phyloP scores from a whole-genome alignment of 2,888 invertebrate species.

The Oxyteleia sp. region DNA sequence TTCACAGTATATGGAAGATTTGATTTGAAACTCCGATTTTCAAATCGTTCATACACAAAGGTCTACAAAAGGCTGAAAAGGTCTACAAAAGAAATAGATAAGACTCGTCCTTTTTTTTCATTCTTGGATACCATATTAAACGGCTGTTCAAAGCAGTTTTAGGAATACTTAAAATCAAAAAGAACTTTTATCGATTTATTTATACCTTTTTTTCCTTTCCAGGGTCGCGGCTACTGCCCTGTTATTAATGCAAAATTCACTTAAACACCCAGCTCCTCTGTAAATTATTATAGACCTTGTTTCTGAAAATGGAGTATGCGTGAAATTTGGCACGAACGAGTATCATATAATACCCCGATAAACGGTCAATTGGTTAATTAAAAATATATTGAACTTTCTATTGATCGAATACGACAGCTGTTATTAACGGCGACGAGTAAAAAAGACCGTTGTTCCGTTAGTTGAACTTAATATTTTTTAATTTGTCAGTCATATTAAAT shows the following conservation, averaged over 20 bases:
- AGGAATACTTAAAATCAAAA: too few relatives aligned
- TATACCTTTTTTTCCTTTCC: constrained; percentile 27
- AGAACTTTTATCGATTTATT: too few relatives aligned
- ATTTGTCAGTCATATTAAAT: too few relatives aligned
- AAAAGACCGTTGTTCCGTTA: background rate
- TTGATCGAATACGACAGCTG: constrained; percentile 35
- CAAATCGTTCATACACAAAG: too few relatives aligned
- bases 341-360: constrained; percentile 40
- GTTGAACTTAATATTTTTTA: background rate
- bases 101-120: too few relatives aligned
- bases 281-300: constrained; percentile 49
- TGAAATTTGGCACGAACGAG: constrained; percentile 58
- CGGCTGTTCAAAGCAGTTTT: too few relatives aligned
- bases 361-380: constrained; percentile 38
- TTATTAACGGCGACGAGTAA: constrained; percentile 8
- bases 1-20: too few relatives aligned
- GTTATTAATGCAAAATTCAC: constrained; percentile 75
- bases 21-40: too few relatives aligned
- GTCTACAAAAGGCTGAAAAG: too few relatives aligned
- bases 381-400: constrained; percentile 49
- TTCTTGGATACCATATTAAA: too few relatives aligned
- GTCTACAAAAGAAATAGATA: too few relatives aligned
- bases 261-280: constrained; percentile 58
- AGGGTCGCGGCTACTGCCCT: constrained; percentile 62
- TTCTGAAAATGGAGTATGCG: constrained; percentile 48